Evolutionary conservation across 2,113 vertebrate genomes (phyloP).

Genomic region (Coptodon rendalli): DNA sequence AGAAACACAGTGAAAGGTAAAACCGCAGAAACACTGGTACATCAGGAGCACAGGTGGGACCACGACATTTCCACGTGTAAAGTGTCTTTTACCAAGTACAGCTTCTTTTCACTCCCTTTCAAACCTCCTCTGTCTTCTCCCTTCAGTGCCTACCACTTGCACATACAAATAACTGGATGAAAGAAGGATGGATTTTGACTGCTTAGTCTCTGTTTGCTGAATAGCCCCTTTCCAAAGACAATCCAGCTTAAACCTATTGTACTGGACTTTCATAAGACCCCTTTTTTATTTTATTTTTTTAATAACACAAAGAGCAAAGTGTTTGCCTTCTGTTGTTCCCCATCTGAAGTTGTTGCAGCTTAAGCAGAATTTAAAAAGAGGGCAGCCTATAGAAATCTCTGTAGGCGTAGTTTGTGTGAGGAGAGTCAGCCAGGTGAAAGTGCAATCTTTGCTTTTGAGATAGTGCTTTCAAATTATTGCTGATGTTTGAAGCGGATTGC

Average conservation of each 20-base stretch:
- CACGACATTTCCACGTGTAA: neutral
- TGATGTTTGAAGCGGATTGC: neutral
- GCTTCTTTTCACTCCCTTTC: neutral
- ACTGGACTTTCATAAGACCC: conserved; percentile 14
- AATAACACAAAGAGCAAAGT: conserved; percentile 10
- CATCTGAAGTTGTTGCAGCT: neutral
- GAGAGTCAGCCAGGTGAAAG: neutral
- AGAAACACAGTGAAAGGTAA: neutral
- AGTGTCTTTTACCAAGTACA: neutral
- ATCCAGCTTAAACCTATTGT: conserved; percentile 53
- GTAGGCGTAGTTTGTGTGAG: neutral
- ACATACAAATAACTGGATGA: conserved; percentile 50
- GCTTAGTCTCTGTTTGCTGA: conserved; percentile 54
- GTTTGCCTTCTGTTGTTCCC: neutral
- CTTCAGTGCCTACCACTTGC: conserved; percentile 25
- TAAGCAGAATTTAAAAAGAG: neutral
- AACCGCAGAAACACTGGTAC: neutral
- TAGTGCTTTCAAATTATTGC: neutral
- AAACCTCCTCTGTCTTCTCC: conserved; percentile 7
- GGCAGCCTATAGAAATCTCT: neutral
- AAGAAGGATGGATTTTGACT: conserved; percentile 35
- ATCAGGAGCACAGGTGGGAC: neutral
- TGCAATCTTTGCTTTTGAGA: neutral
- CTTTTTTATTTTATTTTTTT: neutral
- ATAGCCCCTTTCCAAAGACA: conserved; percentile 44